Base-by-base conservation (phyloP, 1,140 invertebrate genomes). In the Drosophila kanapiae region DNA sequence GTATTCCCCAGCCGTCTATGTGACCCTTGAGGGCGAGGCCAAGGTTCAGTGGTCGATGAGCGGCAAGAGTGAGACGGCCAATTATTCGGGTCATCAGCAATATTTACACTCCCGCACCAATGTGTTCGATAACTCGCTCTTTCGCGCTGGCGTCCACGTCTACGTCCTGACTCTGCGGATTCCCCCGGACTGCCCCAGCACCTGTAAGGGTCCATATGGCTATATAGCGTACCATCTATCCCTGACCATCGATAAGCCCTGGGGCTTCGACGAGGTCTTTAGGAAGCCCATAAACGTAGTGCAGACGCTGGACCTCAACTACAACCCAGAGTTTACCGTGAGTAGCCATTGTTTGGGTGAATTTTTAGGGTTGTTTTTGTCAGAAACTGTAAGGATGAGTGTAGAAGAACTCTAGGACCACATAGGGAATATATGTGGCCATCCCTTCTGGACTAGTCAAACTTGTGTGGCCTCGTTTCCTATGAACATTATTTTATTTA, bases 231-330 rank as follows among this genome's bases (percentile, higher is more conserved):
- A 97, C 82, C 95, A 94, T 65, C 93, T 96, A 11, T 96, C 96
- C 83, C 95, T 93, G 59, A 90, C 88, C 62, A 93, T 97, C 70
- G 96, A 96, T 91, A 95, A 96, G 56, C 96, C 96, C 33, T 97
- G 96, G 96, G 95, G 95, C 51, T 96, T 96, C 80, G 96, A 97
- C 93, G 95, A 96, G 78, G 95, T 96, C 80, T 94, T 94, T 58
- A 96, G 96, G 92, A 94, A 94, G 75, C 94, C 95, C 8, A 96
- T 97, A 78, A 96, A 95, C 29, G 95, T 97, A 10, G 94, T 96
- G 23, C 94, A 95, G 75, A 94, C 95, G 6, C 93, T 96, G 60
- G 96, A 97, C 93, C 94, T 97, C 14, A 97, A 97, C 92, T 93
- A 94, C 80, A 94, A 95, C 40, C 33, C 88, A 0, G 83, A 90